These are phyloP conservation scores for Artemia franciscana DNA, from an alignment of 1,140 invertebrate species.

Conservation along the genomic window DNA sequence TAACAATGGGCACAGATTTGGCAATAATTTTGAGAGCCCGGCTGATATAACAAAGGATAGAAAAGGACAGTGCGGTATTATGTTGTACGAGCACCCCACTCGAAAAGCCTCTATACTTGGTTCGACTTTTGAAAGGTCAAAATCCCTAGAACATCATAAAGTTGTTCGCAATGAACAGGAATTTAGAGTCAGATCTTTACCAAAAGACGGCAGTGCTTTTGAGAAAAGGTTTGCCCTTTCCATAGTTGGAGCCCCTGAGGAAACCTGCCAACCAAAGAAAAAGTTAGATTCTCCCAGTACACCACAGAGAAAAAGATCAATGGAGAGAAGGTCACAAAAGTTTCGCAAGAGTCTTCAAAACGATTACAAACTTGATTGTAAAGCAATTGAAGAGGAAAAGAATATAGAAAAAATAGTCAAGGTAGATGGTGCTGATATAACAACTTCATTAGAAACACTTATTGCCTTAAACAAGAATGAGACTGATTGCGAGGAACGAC, in stretches of 20 bases:
- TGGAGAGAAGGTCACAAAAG: background rate
- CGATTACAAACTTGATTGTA: background rate
- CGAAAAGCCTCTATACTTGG: background rate
- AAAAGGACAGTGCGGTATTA: too few relatives aligned
- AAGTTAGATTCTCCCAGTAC: background rate
- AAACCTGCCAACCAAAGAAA: background rate
- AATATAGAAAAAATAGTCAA: background rate
- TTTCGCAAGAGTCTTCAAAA: background rate
- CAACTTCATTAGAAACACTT: background rate
- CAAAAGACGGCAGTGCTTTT: background rate
- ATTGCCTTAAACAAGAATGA: background rate
- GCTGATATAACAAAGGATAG: too few relatives aligned
- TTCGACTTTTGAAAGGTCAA: background rate
- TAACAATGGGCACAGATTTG: too few relatives aligned
- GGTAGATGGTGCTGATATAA: background rate
- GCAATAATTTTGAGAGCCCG: too few relatives aligned
- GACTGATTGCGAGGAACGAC: background rate
- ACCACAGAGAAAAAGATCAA: background rate
- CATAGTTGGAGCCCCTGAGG: background rate
- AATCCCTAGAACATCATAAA: background rate
- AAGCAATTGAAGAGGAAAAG: background rate
- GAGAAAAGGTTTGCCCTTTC: background rate
- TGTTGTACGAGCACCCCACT: background rate
- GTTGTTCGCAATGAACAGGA: background rate
- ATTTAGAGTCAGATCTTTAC: background rate